Conservation (phyloP, 2,888 invertebrate genomes). For the Leptinotarsa tumamoca region DNA sequence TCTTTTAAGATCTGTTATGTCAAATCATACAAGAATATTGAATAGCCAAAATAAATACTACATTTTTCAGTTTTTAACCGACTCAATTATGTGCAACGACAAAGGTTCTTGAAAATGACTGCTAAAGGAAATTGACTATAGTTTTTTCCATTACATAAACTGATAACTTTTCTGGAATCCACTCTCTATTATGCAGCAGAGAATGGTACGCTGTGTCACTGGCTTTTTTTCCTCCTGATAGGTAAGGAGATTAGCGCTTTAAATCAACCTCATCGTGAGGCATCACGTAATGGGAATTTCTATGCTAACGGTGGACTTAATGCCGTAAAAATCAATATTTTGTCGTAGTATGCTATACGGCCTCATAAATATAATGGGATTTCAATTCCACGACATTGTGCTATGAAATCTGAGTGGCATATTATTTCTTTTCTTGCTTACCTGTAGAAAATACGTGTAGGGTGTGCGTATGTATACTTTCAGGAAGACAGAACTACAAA, state of each 20-base stretch:
- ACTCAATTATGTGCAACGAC: too few relatives aligned
- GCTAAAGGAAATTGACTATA: too few relatives aligned
- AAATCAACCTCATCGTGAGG: constrained; percentile 17
- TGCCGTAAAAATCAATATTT: constrained; percentile 17
- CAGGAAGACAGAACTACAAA: too few relatives aligned
- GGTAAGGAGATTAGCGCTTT: constrained; percentile 23
- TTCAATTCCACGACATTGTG: neutral
- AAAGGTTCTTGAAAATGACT: too few relatives aligned
- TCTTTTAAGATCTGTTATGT: too few relatives aligned
- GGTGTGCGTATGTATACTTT: too few relatives aligned
- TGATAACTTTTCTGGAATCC: neutral
- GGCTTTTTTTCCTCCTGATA: neutral
- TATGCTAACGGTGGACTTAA: constrained; percentile 20
- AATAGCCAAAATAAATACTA: too few relatives aligned
- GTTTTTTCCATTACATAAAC: neutral
- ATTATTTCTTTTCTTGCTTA: too few relatives aligned
- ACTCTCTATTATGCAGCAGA: constrained; percentile 1
- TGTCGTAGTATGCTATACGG: constrained; percentile 12
- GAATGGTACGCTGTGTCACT: constrained; percentile 32
- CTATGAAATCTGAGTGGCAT: neutral
- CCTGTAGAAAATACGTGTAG: too few relatives aligned
- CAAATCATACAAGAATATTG: too few relatives aligned
- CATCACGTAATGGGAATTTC: constrained; percentile 34
- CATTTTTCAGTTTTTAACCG: too few relatives aligned
- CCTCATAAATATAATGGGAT: constrained; percentile 12